These are phyloP conservation scores for Syrphus vitripennis DNA, from an alignment of 2,888 invertebrate genomes.

Conservation along the genomic window DNA sequence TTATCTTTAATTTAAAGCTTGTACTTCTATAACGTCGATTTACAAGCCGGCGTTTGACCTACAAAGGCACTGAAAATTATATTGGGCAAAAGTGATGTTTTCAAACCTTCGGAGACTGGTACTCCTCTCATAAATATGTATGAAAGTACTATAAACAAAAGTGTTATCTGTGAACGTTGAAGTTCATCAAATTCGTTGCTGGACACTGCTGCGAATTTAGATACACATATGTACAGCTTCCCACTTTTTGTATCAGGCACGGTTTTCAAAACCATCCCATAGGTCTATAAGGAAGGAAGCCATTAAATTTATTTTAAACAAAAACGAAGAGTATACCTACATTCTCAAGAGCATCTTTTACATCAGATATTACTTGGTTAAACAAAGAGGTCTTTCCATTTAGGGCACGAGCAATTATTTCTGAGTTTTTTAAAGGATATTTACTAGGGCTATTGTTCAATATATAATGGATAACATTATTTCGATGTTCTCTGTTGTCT, in stretches of 20 bases:
- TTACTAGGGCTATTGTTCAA: conserved; percentile 74
- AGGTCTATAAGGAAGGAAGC: conserved; percentile 66
- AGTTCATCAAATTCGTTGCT: conserved; percentile 64
- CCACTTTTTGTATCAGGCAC: conserved; percentile 73
- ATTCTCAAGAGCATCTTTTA: conserved; percentile 67
- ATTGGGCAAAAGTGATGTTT: too few species aligned
- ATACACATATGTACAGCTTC: conserved; percentile 73
- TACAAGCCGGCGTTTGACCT: too few species aligned
- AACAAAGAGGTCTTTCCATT: conserved; percentile 68
- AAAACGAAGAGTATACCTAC: conserved; percentile 42
- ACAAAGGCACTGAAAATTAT: too few species aligned
- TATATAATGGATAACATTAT: conserved; percentile 73
- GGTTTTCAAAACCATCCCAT: conserved; percentile 72
- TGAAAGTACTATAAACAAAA: conserved; percentile 75
- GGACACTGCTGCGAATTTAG: conserved; percentile 68
- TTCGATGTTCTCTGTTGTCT: conserved; percentile 61
- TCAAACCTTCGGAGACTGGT: conserved; percentile 73
- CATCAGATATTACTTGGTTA: conserved; percentile 59
- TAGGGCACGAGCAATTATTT: conserved; percentile 67
- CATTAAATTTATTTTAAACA: background rate
- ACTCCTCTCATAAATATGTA: conserved; percentile 75
- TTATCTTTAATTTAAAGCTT: too few species aligned
- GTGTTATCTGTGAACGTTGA: conserved; percentile 72
- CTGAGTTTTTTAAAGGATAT: conserved; percentile 73
- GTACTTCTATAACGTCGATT: too few species aligned